Conservation (phyloP, 1,140 invertebrate species). For the Anoplophora glabripennis region DNA sequence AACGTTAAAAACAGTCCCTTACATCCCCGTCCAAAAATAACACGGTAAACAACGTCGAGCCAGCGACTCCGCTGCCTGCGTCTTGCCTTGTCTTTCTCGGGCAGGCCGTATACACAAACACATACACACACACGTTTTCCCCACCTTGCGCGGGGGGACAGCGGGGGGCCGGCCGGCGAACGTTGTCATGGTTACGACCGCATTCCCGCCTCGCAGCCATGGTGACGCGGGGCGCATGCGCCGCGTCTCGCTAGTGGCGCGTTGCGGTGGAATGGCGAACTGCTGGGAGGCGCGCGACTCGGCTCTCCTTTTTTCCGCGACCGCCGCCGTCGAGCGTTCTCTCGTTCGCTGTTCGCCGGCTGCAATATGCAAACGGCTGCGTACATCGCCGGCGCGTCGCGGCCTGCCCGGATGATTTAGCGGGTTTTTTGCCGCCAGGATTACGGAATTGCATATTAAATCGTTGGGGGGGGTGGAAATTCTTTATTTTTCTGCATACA, state of each 20-base stretch:
- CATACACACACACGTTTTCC: constrained; percentile 2
- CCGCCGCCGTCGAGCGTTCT: constrained; percentile 5
- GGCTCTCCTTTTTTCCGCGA: constrained; percentile 27
- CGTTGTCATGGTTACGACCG: constrained; percentile 51
- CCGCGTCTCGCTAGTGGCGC: constrained; percentile 35
- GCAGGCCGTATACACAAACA: neutral
- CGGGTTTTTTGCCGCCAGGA: no score
- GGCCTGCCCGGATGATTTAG: neutral
- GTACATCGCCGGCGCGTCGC: neutral
- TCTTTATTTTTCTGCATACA: no score
- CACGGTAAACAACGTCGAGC: constrained; percentile 7
- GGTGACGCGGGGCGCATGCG: constrained; percentile 46
- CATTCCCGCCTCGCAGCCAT: constrained; percentile 54
- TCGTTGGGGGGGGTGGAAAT: no score
- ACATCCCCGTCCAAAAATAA: constrained; percentile 8
- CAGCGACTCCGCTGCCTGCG: neutral
- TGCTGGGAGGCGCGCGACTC: constrained; percentile 32
- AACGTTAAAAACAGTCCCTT: constrained; percentile 7
- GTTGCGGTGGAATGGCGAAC: constrained; percentile 41
- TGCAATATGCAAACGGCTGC: constrained; percentile 8
- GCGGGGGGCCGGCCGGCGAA: constrained; percentile 47
- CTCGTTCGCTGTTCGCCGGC: constrained; percentile 16
- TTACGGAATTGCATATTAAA: no score
- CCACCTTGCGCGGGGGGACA: constrained; percentile 22
- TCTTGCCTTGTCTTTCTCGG: constrained; percentile 6